Evolutionary conservation across 2,888 invertebrate species (phyloP), one percentile per base, ranked within the genome.

Genomic region (Hirtodrosophila histrioides): DNA sequence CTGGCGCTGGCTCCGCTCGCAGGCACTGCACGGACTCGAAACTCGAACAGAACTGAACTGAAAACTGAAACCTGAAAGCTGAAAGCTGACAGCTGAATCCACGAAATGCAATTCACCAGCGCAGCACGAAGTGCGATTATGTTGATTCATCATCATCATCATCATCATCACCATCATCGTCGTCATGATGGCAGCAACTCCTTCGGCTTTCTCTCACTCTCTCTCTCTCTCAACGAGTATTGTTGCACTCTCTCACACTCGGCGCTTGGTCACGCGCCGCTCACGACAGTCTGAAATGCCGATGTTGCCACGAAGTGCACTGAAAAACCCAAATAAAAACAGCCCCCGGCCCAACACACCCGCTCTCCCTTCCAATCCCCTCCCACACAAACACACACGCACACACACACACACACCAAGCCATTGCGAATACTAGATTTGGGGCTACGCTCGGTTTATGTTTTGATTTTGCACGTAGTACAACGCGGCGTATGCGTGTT

Each of bases 1-100:
- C 67, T 62, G 57, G 69, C 68, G 29, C 45, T 63, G 41, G 54
- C 53, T 69, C 75, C 64, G 73, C 65, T 66, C 63, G 69, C 69
- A 67, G 44, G 76, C 78, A 86, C 87, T 86, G 88, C 76, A 78
- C 80, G 82, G 89, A 86, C 79, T 84, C 86, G 80, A 84, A 80
- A 88, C 78, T 88, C 83, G 84, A 88, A 78, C 85, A 83, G 83
- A 86, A 90, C 89, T 90, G 79, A 89, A 80, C 29, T 23, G 50
- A 33, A 35, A 64, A 39, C 24, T 23, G 35, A 40, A 61, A 36
- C 23, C 56, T 33, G 11, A 11, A 51, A 60, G n/a, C n/a, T n/a
- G n/a, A 17, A 17, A 17, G 17, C 35, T 35, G 35, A 29, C 35
- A n/a, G 10, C 23, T 31, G 11, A n/a, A 33, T 50, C 11, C 45